Percentiles rank a stretch among this genome's conserved stretches.
phyloP scores from a whole-genome alignment of 2,888 invertebrate species.

The Lysandra coridon region DNA sequence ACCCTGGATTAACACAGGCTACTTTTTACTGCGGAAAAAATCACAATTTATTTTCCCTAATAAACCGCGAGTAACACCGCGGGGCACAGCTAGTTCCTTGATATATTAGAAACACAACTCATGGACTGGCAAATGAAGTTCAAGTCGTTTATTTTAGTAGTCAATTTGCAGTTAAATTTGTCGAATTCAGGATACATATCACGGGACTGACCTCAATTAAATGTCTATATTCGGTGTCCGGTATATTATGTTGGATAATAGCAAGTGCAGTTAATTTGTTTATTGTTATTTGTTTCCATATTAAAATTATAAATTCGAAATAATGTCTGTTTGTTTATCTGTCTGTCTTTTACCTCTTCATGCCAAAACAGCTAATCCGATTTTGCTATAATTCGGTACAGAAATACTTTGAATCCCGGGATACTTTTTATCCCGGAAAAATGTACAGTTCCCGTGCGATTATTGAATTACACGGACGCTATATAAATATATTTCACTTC shows the following conservation, averaged over 20 bases:
- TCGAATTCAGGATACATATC: conserved; percentile 20
- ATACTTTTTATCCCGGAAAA: too few species aligned
- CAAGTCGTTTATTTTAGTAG: conserved; percentile 19
- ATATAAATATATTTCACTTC: too few species aligned
- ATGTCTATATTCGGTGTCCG: conserved; percentile 23
- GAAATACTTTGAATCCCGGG: too few species aligned
- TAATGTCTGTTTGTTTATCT: too few species aligned
- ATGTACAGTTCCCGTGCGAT: too few species aligned
- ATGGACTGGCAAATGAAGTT: background rate
- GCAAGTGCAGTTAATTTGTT: background rate
- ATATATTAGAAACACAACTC: background rate
- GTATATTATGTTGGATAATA: background rate
- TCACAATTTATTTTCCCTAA: too few species aligned
- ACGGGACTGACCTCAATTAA: conserved; percentile 27
- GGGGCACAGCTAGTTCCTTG: background rate
- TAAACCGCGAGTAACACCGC: too few species aligned
- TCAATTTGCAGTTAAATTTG: conserved; percentile 30
- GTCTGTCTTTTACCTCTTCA: too few species aligned
- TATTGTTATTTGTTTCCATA: background rate
- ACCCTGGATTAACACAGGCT: background rate
- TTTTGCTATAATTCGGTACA: too few species aligned
- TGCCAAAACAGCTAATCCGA: too few species aligned
- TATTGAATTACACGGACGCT: too few species aligned
- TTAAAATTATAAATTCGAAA: background rate
- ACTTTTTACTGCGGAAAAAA: too few species aligned